Conservation (phyloP, 2,797 vertebrate species). For the Euthynnus affinis region DNA sequence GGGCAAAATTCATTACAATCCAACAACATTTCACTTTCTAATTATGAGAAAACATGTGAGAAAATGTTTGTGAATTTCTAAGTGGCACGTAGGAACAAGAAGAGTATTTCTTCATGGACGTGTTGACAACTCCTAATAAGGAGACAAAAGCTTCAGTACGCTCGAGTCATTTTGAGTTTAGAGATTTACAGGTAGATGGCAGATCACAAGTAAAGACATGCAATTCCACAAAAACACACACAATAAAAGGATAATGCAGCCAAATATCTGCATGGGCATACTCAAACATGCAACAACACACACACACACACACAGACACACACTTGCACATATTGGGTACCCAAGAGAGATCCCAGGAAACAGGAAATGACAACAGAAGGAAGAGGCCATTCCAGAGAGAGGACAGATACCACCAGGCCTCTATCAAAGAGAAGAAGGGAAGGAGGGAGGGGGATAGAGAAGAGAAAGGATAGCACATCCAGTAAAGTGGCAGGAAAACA, state of each 20-base stretch:
- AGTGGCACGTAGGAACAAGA: neutral
- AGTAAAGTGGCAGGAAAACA: constrained; percentile 41
- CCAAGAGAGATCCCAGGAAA: constrained; percentile 84
- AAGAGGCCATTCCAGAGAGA: constrained; percentile 81
- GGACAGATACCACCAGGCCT: constrained; percentile 77
- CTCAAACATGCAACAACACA: neutral
- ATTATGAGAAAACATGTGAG: constrained; percentile 3
- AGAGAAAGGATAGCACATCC: constrained; percentile 37
- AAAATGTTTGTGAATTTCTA: constrained; percentile 3
- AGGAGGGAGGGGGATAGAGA: constrained; percentile 10
- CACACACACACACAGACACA: constrained; percentile 8
- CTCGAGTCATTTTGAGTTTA: constrained; percentile 24
- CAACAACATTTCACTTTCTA: neutral
- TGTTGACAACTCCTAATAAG: constrained; percentile 22
- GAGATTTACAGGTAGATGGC: constrained; percentile 7
- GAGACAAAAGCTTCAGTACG: constrained; percentile 22
- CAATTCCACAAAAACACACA: neutral
- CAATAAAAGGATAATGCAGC: neutral
- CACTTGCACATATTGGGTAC: constrained; percentile 69
- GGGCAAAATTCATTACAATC: too few species aligned
- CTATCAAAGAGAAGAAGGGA: constrained; percentile 63
- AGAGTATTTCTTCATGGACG: constrained; percentile 16
- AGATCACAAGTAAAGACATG: constrained; percentile 32
- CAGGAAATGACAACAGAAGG: constrained; percentile 87
- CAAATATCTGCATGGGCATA: constrained; percentile 12